A percentile compares a stretch with the other conserved stretches of the same genome.
Evolutionary conservation across 2,888 invertebrate species (phyloP).

Genomic region (Periphyllus acericola): DNA sequence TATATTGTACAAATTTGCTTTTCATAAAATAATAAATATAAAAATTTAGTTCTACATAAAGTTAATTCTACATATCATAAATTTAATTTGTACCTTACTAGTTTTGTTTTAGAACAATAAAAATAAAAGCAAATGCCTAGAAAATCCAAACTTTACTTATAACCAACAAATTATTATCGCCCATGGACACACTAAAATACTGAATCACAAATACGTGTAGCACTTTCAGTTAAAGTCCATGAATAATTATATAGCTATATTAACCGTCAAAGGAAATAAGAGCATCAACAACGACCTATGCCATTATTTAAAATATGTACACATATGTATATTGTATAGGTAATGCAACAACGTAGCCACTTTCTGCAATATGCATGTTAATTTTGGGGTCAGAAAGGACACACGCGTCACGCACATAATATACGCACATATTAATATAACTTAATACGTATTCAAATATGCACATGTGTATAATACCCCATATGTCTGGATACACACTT

Average conservation of each 20-base stretch:
- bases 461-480: neutral
- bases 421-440: neutral
- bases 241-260: conserved; percentile 23
- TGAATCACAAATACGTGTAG: neutral
- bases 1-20: too few relatives aligned
- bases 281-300: neutral
- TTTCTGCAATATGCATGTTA: conserved; percentile 38
- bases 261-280: conserved; percentile 3
- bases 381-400: neutral
- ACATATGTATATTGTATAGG: too few relatives aligned
- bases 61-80: too few relatives aligned
- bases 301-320: too few relatives aligned
- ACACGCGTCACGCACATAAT: neutral
- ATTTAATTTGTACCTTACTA: too few relatives aligned
- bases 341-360: neutral
- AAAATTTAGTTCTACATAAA: too few relatives aligned
- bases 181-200: too few relatives aligned
- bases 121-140: too few relatives aligned
- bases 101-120: too few relatives aligned
- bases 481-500: neutral
- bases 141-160: too few relatives aligned
- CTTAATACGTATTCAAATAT: neutral
- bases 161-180: too few relatives aligned
- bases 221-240: neutral
- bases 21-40: too few relatives aligned